Percentiles rank a stretch among this genome's conserved stretches.
These are phyloP conservation scores for Mirza zaza DNA, from an alignment of 2,113 vertebrate species.

Conservation along the genomic window DNA sequence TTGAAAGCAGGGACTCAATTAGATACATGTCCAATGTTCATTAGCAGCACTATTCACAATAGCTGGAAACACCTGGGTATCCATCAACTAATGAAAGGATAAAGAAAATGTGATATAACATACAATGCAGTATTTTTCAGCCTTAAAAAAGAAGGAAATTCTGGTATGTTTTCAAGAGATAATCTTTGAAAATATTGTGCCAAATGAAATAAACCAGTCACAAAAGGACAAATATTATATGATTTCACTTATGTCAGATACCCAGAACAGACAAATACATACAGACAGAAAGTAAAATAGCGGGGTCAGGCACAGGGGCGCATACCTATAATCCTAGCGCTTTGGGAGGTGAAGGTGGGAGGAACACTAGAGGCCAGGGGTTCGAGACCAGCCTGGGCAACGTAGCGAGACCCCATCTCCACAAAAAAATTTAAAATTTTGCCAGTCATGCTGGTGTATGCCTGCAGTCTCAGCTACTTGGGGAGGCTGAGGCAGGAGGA, in stretches of 20 bases:
- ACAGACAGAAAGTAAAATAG: background rate
- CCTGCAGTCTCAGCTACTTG: no score
- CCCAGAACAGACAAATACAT: background rate
- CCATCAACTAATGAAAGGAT: background rate
- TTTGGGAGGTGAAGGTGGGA: no score
- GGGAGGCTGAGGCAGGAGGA: no score
- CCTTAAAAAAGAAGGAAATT: background rate
- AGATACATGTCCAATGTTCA: background rate
- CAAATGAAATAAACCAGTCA: background rate
- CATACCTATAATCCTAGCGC: no score
- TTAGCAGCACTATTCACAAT: background rate
- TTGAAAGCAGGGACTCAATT: background rate
- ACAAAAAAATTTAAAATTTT: no score
- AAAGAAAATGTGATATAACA: background rate
- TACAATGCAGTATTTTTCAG: background rate
- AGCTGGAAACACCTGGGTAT: background rate
- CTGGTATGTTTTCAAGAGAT: background rate
- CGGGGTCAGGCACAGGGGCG: no score
- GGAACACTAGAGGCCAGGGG: no score
- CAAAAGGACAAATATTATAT: constrained; percentile 5
- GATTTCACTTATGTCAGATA: background rate
- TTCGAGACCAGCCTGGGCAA: no score
- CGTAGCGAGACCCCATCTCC: no score
- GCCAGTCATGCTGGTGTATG: no score
- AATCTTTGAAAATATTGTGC: background rate